Percentiles rank a stretch among this genome's conserved stretches.
Evolutionary conservation across 2,888 invertebrate species (phyloP).

Genomic region (Meandrusa payeni): DNA sequence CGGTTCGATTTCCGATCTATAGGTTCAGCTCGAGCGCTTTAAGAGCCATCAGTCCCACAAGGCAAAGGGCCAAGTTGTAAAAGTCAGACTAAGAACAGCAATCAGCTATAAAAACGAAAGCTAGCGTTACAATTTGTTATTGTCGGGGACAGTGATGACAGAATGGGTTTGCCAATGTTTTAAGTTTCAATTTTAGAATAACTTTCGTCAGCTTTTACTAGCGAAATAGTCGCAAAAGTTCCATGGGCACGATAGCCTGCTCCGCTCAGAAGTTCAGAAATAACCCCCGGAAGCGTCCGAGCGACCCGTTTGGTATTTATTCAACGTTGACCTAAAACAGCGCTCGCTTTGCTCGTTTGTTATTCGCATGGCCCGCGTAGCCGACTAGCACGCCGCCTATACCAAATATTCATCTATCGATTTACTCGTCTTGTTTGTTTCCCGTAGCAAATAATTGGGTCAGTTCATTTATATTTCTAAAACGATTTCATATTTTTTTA

Average conservation of each 20-base stretch:
- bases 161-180: too few species aligned
- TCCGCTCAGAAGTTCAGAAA: conserved; percentile 74
- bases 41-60: too few species aligned
- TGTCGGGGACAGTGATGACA: too few species aligned
- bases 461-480: conserved; percentile 11
- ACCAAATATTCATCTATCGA: conserved; percentile 13
- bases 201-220: too few species aligned
- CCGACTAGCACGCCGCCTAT: conserved; percentile 46
- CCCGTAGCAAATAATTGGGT: conserved; percentile 10
- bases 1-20: too few species aligned
- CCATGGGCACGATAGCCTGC: conserved; percentile 53
- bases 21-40: too few species aligned
- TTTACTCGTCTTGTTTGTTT: conserved; percentile 14
- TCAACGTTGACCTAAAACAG: conserved; percentile 81
- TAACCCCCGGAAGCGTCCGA: conserved; percentile 77
- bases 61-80: too few species aligned
- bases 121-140: too few species aligned
- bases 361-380: conserved; percentile 55
- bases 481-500: not conserved
- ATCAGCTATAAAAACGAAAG: too few species aligned
- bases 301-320: conserved; percentile 81
- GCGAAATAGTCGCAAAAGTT: conserved; percentile 54
- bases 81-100: too few species aligned
- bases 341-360: conserved; percentile 77
- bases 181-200: too few species aligned